Conservation (phyloP, 2,113 vertebrate species). For the Amazona vittata region DNA sequence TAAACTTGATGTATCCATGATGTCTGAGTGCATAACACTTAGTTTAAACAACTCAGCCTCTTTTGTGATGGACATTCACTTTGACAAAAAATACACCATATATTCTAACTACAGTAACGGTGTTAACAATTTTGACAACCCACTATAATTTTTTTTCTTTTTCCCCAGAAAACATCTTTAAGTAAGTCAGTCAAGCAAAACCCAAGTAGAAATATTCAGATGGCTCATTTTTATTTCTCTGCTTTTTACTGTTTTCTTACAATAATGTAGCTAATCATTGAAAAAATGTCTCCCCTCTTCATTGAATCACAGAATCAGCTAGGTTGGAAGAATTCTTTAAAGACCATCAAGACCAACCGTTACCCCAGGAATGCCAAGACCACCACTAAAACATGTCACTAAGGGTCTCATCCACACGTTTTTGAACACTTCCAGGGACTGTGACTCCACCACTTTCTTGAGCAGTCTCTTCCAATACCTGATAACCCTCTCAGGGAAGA, state of each 20-base stretch:
- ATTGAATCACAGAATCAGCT: not conserved
- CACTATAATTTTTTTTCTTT: not conserved
- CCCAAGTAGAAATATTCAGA: not conserved
- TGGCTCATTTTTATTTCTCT: not conserved
- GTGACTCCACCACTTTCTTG: not conserved
- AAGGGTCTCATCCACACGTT: not conserved
- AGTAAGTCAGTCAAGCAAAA: not conserved
- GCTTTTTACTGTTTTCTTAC: not conserved
- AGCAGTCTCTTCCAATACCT: not conserved
- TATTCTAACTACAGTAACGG: not conserved
- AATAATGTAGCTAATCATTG: not conserved
- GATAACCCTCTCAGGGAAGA: not conserved
- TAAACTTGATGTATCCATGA: not conserved
- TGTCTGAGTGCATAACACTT: not conserved
- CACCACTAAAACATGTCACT: not conserved
- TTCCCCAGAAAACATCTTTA: not conserved
- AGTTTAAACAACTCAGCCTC: not conserved
- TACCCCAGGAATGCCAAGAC: not conserved
- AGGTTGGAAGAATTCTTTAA: not conserved
- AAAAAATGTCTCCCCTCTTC: not conserved
- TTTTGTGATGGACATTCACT: not conserved
- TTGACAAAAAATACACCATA: not conserved
- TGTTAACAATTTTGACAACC: not conserved
- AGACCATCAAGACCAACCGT: not conserved
- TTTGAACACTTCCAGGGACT: not conserved